Conservation (phyloP, 2,888 invertebrate genomes). For the Coelinius sp. region DNA sequence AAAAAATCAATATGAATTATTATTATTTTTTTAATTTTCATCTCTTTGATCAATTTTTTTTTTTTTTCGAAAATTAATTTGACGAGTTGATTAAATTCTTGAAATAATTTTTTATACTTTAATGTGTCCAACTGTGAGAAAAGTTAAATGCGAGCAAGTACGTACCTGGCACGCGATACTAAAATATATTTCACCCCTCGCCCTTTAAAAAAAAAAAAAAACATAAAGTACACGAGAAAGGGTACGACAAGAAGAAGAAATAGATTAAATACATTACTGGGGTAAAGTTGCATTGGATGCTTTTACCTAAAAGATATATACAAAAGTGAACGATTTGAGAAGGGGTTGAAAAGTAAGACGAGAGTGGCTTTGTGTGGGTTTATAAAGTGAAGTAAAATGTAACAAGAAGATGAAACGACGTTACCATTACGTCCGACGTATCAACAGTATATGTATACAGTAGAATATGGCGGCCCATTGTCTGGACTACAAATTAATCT, state of each 20-base stretch:
- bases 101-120: conserved; percentile 30
- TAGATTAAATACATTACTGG: conserved; percentile 13
- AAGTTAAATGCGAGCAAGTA: conserved; percentile 36
- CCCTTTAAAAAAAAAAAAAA: too few species aligned
- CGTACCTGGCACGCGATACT: conserved; percentile 52
- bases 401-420: conserved; percentile 57
- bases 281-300: conserved; percentile 18
- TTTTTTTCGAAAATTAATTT: too few species aligned
- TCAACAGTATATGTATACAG: conserved; percentile 55
- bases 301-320: conserved; percentile 1
- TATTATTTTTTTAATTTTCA: not conserved
- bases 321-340: conserved; percentile 8
- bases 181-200: conserved; percentile 37
- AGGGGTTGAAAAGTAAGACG: conserved; percentile 15
- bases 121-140: conserved; percentile 30
- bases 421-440: conserved; percentile 60
- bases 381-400: conserved; percentile 48
- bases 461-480: conserved; percentile 68
- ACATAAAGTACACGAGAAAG: conserved; percentile 24
- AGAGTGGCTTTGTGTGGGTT: conserved; percentile 16
- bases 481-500: conserved; percentile 70
- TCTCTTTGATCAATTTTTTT: too few species aligned
- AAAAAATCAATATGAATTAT: not conserved
- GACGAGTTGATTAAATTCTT: not conserved
- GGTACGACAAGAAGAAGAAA: conserved; percentile 1